These are phyloP conservation scores for Schizopygopsis malacanthus DNA, from an alignment of 2,797 vertebrate species.

Conservation along the genomic window DNA sequence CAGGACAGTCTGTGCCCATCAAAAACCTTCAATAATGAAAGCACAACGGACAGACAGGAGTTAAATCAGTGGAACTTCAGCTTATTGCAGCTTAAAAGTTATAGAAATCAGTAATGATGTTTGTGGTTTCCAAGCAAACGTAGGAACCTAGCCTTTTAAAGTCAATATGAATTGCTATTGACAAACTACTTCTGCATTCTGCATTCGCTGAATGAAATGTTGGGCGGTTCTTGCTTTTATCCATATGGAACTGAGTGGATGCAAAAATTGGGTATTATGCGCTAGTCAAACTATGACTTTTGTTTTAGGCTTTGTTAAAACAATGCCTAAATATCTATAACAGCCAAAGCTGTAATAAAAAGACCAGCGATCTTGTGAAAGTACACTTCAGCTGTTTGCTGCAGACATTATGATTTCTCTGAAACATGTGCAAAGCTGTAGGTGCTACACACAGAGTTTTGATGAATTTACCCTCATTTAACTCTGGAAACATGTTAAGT, in stretches of 20 bases:
- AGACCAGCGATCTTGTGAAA: neutral
- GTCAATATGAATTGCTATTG: neutral
- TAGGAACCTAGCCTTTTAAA: neutral
- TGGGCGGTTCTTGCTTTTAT: neutral
- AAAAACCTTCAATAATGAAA: constrained; percentile 58
- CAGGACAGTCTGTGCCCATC: constrained; percentile 43
- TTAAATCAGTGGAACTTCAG: constrained; percentile 26
- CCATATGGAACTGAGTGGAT: neutral
- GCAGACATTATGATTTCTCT: neutral
- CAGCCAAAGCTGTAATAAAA: neutral
- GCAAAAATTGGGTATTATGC: too few species aligned
- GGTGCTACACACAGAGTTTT: neutral
- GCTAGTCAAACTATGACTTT: too few species aligned
- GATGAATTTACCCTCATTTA: neutral
- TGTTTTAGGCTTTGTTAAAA: neutral
- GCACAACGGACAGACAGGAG: constrained; percentile 53
- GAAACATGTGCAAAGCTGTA: neutral
- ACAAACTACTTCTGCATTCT: neutral
- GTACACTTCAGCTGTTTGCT: neutral
- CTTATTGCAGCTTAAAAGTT: neutral
- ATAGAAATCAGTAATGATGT: neutral
- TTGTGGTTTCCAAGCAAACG: neutral
- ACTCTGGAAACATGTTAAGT: too few species aligned
- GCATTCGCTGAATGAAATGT: neutral
- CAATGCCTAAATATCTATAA: neutral